phyloP scores from a whole-genome alignment of 2,797 vertebrate genomes.

The Gymnothorax reevesii region DNA sequence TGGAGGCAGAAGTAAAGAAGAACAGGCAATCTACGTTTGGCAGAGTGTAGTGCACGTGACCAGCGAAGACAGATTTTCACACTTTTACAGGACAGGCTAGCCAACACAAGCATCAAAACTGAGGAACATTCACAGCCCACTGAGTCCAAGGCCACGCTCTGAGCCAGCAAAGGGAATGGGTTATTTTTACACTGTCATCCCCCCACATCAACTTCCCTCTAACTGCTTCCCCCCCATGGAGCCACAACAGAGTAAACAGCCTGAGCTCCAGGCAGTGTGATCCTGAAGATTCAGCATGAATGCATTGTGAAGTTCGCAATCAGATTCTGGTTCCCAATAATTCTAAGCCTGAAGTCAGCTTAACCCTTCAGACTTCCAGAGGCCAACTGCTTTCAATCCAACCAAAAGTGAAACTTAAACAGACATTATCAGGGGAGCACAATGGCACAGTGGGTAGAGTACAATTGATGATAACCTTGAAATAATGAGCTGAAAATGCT shows the following conservation, averaged over 20 bases:
- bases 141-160: not conserved
- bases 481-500: no score
- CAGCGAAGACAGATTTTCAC: not conserved
- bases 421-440: no score
- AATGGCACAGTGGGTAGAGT: no score
- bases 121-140: not conserved
- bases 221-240: not conserved
- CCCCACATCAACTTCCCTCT: not conserved
- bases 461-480: no score
- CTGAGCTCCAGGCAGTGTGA: not conserved
- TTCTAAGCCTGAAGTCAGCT: not conserved
- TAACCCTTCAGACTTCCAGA: not conserved
- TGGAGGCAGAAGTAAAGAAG: not conserved
- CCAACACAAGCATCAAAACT: not conserved
- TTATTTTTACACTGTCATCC: constrained; percentile 9
- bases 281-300: not conserved
- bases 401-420: no score
- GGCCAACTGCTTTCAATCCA: no score
- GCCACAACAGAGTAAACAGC: constrained; percentile 3
- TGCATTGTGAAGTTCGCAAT: not conserved
- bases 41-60: not conserved
- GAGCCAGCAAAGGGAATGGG: not conserved
- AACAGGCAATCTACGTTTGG: not conserved
- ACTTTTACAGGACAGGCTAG: not conserved
- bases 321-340: not conserved